Base-by-base conservation (phyloP, 1,140 invertebrate species). In the Oreohelix idahoensis region DNA sequence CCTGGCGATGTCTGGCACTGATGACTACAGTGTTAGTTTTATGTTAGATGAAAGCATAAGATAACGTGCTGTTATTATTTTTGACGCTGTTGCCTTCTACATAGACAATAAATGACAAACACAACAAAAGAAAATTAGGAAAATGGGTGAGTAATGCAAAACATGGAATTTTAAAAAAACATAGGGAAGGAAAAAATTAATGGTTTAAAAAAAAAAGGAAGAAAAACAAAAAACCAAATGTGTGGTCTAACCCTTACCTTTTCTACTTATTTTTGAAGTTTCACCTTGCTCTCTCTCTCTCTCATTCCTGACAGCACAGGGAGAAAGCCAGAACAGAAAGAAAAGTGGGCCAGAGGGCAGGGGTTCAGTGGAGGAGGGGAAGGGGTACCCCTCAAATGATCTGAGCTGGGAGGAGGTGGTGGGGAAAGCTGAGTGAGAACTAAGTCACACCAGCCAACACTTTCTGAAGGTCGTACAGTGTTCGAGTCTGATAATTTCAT, bases 171-270 rank as follows among this genome's bases (percentile, higher is more conserved):
- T 45, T 45, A 35, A 66, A 29, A 58, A 77, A 51, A 29, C 29
- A 51, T 29, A 36, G 45, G 53, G 20, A 53, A 36, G 49, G 35
- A 49, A 42, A 15, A 51, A 49, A 51, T n/a, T 4, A 53, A 66
- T 69, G 17, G 32, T n/a, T 66, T 36, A n/a, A 53, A 69, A 79
- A 49, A 1, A 10, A 49, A n/a, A 36, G 45, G 11, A 8, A 79
- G 32, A 32, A 71, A 80, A 71, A 71, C 11, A 58, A 36, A 79
- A 71, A 49, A 42, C 26, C 26, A 71, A 80, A 80, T 71, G 79
- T 80, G 79, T 80, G 79, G 79, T 80, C 79, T 80, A 26, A 63
- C 79, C 79, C 79, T 80, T 80, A 80, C 79, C 79, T 80, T 80
- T 15, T 39, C 29, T 63, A 36, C 8, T 15, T 49, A 32, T 66